phyloP scores from a whole-genome alignment of 2,888 invertebrate genomes.

The Creontiades dilutus region DNA sequence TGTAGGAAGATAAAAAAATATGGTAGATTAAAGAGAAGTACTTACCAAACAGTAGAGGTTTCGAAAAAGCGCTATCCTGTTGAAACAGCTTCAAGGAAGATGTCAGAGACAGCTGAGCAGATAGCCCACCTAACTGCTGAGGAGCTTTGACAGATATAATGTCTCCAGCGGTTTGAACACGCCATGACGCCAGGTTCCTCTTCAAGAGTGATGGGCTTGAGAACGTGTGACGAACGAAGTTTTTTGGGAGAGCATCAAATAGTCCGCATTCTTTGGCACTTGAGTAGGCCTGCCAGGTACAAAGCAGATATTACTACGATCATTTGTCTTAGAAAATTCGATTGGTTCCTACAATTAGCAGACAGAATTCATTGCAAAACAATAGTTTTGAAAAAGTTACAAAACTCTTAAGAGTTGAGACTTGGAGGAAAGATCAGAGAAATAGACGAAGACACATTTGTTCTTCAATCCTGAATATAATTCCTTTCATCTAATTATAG shows the following conservation, averaged over 20 bases:
- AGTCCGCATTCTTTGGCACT: conserved; percentile 71
- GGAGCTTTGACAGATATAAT: conserved; percentile 51
- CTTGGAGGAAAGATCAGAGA: too few relatives aligned
- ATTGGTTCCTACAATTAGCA: too few relatives aligned
- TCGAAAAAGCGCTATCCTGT: neutral
- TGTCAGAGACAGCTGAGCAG: conserved; percentile 44
- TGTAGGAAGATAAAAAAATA: too few relatives aligned
- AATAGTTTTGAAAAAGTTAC: too few relatives aligned
- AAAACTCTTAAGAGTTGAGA: too few relatives aligned
- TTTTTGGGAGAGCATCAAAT: conserved; percentile 70
- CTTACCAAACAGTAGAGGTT: conserved; percentile 59
- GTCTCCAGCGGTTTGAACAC: conserved; percentile 57
- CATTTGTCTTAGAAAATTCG: too few relatives aligned
- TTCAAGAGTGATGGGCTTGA: conserved; percentile 61
- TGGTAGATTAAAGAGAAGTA: neutral
- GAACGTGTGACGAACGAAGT: conserved; percentile 59
- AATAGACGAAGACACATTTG: too few relatives aligned
- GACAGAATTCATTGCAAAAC: too few relatives aligned
- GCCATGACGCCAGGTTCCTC: conserved; percentile 58
- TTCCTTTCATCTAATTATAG: too few relatives aligned
- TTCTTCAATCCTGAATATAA: too few relatives aligned
- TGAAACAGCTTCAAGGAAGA: conserved; percentile 38
- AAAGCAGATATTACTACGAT: too few relatives aligned
- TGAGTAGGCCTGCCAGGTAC: conserved; percentile 65
- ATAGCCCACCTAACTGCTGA: conserved; percentile 15